Conservation (phyloP, 2,113 vertebrate genomes). For the Rhinolophus ferrumequinum region DNA sequence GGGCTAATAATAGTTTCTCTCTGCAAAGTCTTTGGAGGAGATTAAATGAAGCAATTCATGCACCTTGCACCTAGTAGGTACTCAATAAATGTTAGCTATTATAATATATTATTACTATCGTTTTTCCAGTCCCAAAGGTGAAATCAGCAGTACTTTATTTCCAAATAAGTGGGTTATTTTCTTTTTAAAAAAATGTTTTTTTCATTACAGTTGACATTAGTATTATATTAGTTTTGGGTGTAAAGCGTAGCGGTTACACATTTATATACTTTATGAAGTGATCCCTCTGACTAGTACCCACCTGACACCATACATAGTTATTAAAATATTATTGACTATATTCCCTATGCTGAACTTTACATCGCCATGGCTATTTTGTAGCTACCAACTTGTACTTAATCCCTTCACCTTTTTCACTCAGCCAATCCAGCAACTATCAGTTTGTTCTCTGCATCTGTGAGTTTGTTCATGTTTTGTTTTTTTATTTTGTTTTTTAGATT, state of each 20-base stretch:
- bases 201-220: neutral
- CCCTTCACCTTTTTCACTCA: neutral
- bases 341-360: neutral
- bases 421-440: neutral
- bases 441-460: neutral
- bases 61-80: neutral
- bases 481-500: neutral
- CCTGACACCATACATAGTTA: neutral
- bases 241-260: neutral
- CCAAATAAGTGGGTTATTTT: neutral
- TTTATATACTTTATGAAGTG: neutral
- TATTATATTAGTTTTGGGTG: neutral
- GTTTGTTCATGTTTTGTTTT: neutral
- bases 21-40: neutral
- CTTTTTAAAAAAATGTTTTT: neutral
- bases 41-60: neutral
- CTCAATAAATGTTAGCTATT: neutral
- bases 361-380: neutral
- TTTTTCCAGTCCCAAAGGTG: neutral
- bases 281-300: neutral
- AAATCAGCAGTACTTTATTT: slow-evolving; percentile 14
- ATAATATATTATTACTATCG: neutral
- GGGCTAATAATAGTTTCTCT: neutral
- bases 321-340: neutral
- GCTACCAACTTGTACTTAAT: neutral